These are phyloP conservation scores for Mormyrus proboscirostris DNA, from an alignment of 2,797 vertebrate species.

Conservation along the genomic window DNA sequence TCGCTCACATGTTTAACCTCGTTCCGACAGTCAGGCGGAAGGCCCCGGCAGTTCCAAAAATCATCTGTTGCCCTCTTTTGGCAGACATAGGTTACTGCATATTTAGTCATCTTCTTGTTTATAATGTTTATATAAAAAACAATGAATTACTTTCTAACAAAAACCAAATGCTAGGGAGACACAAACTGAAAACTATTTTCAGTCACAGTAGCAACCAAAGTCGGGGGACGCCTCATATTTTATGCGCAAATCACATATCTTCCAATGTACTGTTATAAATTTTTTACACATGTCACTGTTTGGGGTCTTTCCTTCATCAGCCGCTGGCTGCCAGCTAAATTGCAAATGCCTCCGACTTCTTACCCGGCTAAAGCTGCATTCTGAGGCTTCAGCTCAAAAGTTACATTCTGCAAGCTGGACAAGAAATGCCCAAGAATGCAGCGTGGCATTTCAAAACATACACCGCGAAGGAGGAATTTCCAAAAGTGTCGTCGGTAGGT, in stretches of 20 bases:
- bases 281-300: not conserved
- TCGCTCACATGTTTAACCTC: slow-evolving; percentile 64
- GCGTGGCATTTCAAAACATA: not conserved
- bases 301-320: not conserved
- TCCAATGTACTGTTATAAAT: not conserved
- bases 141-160: not conserved
- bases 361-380: not conserved
- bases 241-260: not conserved
- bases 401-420: not conserved
- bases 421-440: not conserved
- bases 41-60: slow-evolving; percentile 54
- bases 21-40: slow-evolving; percentile 37
- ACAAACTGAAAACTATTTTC: not conserved
- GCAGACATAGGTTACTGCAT: slow-evolving; percentile 54
- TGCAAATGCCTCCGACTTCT: not conserved
- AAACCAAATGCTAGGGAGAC: not conserved
- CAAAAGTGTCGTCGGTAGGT: not conserved
- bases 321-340: not conserved
- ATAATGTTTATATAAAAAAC: not conserved
- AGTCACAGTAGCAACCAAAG: not conserved
- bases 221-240: not conserved
- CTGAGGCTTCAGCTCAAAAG: not conserved
- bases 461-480: not conserved
- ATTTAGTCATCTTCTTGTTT: not conserved
- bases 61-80: slow-evolving; percentile 76